Base-by-base conservation (phyloP, 1,140 invertebrate genomes). In the Psix sp. region DNA sequence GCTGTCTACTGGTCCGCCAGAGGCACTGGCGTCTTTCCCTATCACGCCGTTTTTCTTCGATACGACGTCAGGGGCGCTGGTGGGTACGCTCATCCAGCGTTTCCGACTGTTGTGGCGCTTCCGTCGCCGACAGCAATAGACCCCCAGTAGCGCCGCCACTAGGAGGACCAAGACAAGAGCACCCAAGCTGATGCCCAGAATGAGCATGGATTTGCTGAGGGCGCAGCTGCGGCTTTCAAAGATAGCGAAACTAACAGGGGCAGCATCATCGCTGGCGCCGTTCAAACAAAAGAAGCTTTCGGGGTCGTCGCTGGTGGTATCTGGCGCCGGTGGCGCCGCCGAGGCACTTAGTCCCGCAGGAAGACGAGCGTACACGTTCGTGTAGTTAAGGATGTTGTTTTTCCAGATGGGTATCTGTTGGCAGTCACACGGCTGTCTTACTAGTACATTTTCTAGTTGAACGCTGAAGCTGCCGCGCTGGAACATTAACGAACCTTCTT, bases 371-470 rank as follows among this genome's bases (percentile, higher is more conserved):
- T 84, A 82, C 2, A 84, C 68, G 49, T 80, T 83, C 0, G 82
- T 84, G 60, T 85, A 86, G 48, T 87, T 87, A 18, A 88, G 80
- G 9, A 89, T 77, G 40, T 87, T 84, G 60, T 80, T 82, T 20
- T 75, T 82, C 87, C 86, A 88, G 0, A 76, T 26, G 4, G 82
- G 77, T 0, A 89, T 75, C 6, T 88, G 78, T 1, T 81, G 80
- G 77, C 92, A 93, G 20, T 89, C 88, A 79, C 92, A 94, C 0
- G 82, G 79, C 24, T 87, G 80, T 46, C 90, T 89, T n/a, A 93
- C 76, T 40, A 90, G 86, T 0, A 93, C 77, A 38, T 90, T 88
- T 54, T 89, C 89, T 2, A 92, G 77, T 26, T 90, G 87, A 3
- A 88, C 77, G 3, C 86, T 82, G 33, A 93, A 89, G 35, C 89